Base-by-base conservation (phyloP, 2,888 invertebrate species). In the Athetis lepigone region DNA sequence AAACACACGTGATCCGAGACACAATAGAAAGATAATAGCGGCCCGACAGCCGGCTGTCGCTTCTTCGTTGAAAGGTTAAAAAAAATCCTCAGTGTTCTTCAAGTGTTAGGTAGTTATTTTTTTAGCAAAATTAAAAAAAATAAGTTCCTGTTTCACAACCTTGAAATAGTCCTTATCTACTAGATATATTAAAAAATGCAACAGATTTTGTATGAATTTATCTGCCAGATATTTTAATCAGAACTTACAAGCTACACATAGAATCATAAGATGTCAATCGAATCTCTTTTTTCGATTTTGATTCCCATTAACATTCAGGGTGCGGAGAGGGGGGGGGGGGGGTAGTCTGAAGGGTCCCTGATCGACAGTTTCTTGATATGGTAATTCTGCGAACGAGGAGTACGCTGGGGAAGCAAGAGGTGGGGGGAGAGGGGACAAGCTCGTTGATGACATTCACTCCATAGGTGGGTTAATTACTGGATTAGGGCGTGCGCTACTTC, bases 351-450 rank as follows among this genome's bases (percentile, higher is more conserved):
- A 60, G 70, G 50, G 59, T 55, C 36, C 47, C 47, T 74, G 75
- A 79, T 82, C 63, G 79, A 81, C 80, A 77, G 70, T 59, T 67
- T 58, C 79, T 83, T 75, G 81, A 82, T 82, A 80, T 83, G 82
- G 77, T 83, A 82, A 84, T 83, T 77, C 42, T 54, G 27, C 40
- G 54, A 57, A 52, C 33, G 57, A 27, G 27, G 36, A 36, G 18
- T 18, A 23, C 19, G 3, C 13, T 11, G 33, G 3, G 33, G 45
- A 9, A 4, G 52, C 1, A 33, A 25, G 33, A 36, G 42, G 19
- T 25, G 11, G 16, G 47, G 23, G 5, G 36, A 18, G 6, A 19
- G 39, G 29, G 4, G 13, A 33, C 18, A 7, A 4, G 8, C 18
- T 56, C 21, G 8, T 27, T 27, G 51, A 51, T 18, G 50, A 23